A percentile compares a stretch with the other conserved stretches of the same genome.
Evolutionary conservation across 1,140 invertebrate species (phyloP).

Genomic region (Drosophila jambulina): DNA sequence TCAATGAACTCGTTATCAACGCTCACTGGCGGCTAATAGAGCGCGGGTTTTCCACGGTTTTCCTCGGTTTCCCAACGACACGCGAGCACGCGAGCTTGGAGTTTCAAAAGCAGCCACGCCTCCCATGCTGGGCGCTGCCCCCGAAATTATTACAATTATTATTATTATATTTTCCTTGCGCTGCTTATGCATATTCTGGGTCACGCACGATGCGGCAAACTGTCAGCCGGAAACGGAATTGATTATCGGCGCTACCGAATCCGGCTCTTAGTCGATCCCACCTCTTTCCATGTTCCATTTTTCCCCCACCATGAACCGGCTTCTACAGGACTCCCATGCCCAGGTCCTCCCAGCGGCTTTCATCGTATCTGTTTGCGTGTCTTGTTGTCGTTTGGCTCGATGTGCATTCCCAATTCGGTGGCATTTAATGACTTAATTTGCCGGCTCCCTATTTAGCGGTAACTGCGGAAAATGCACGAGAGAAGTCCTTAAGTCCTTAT

Average conservation of each 20-base stretch:
- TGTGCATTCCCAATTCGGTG: slow-evolving; percentile 57
- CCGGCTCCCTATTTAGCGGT: neutral
- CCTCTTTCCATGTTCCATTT: neutral
- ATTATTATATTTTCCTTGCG: slow-evolving; percentile 62
- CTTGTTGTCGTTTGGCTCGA: slow-evolving; percentile 56
- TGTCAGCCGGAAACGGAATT: slow-evolving; percentile 75
- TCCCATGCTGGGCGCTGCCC: slow-evolving; percentile 20
- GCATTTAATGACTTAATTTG: slow-evolving; percentile 72
- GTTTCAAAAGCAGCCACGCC: slow-evolving; percentile 36
- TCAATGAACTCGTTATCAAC: slow-evolving; percentile 77
- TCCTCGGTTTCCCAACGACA: slow-evolving; percentile 33
- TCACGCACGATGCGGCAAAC: slow-evolving; percentile 69
- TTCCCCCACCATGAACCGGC: neutral
- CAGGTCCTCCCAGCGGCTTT: slow-evolving; percentile 18
- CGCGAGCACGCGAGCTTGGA: slow-evolving; percentile 61
- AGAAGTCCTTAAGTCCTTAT: neutral
- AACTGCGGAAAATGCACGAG: neutral
- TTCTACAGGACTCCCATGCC: neutral
- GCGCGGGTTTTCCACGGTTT: slow-evolving; percentile 20
- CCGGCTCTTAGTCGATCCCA: slow-evolving; percentile 32
- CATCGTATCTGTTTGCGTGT: slow-evolving; percentile 77
- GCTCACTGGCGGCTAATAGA: slow-evolving; percentile 43
- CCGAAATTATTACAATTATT: slow-evolving; percentile 74
- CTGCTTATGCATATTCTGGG: slow-evolving; percentile 62
- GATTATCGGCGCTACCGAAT: slow-evolving; percentile 69